phyloP scores from a whole-genome alignment of 2,113 vertebrate species.

The Trogon surrucura region DNA sequence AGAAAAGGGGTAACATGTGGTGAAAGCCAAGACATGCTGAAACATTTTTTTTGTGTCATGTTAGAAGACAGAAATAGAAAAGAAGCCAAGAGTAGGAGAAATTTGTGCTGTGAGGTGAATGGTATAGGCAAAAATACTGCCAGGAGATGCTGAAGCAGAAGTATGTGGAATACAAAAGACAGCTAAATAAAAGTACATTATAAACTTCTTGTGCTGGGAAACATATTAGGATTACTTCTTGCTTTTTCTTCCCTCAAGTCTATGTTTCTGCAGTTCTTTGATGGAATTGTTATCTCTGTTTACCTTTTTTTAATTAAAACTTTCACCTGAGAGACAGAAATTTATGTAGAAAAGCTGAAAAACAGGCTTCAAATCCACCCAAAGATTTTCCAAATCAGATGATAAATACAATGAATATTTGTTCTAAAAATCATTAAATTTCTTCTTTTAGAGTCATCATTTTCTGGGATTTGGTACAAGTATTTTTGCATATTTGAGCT shows the following conservation, averaged over 20 bases:
- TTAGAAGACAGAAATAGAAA: not conserved
- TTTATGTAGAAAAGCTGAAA: not conserved
- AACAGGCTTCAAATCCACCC: not conserved
- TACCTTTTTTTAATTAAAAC: not conserved
- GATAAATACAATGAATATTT: not conserved
- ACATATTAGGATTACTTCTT: not conserved
- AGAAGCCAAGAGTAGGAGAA: not conserved
- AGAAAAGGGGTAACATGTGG: rapidly evolving
- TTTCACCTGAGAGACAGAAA: not conserved
- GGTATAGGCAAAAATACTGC: not conserved
- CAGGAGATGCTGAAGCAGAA: not conserved
- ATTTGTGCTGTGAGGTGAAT: not conserved
- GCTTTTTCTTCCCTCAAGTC: not conserved
- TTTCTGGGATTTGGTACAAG: not conserved
- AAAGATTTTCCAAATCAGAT: not conserved
- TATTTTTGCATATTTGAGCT: not conserved
- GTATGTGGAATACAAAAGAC: not conserved
- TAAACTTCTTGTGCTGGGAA: not conserved
- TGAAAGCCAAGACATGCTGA: not conserved
- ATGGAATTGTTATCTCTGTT: not conserved
- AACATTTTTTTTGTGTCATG: not conserved
- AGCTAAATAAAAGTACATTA: not conserved
- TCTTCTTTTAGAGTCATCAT: not conserved
- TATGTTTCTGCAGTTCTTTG: not conserved
- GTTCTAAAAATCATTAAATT: not conserved